Percentiles rank a stretch among this genome's conserved stretches.
These are phyloP conservation scores for Hystrix brachyura DNA, from an alignment of 2,113 vertebrate species.

Conservation along the genomic window DNA sequence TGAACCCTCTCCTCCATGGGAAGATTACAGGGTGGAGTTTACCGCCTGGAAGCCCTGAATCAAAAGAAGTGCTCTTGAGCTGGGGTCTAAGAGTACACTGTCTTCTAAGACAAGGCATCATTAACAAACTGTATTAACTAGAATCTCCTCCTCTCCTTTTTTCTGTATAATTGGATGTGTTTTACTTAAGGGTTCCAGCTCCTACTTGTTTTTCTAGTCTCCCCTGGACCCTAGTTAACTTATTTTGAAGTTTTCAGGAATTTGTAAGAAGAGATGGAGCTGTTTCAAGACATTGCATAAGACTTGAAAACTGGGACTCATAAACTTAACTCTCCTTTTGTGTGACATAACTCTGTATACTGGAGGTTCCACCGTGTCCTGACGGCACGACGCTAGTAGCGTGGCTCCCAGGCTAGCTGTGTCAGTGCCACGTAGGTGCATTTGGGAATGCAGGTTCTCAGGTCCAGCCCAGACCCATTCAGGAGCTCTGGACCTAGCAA, in stretches of 20 bases:
- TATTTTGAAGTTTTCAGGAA: slow-evolving; percentile 81
- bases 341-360: slow-evolving; percentile 58
- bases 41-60: not conserved
- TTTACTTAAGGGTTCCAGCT: slow-evolving; percentile 66
- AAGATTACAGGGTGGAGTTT: not conserved
- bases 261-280: slow-evolving; percentile 60
- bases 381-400: not conserved
- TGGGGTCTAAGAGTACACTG: not conserved
- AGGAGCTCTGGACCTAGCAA: not conserved
- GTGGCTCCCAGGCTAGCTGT: not conserved
- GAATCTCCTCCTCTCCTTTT: slow-evolving; percentile 61
- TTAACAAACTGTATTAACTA: slow-evolving; percentile 75
- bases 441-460: slow-evolving; percentile 6
- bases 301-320: slow-evolving; percentile 79
- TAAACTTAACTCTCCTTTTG: slow-evolving; percentile 57
- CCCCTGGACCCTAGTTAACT: slow-evolving; percentile 70
- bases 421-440: not conserved
- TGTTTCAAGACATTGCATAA: slow-evolving; percentile 76
- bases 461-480: not conserved
- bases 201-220: slow-evolving; percentile 78
- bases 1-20: not conserved
- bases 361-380: not conserved
- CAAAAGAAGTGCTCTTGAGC: not conserved
- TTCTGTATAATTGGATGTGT: slow-evolving; percentile 52
- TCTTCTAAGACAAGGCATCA: slow-evolving; percentile 38